phyloP scores from a whole-genome alignment of 2,113 vertebrate genomes.

The Charadrius vociferus region DNA sequence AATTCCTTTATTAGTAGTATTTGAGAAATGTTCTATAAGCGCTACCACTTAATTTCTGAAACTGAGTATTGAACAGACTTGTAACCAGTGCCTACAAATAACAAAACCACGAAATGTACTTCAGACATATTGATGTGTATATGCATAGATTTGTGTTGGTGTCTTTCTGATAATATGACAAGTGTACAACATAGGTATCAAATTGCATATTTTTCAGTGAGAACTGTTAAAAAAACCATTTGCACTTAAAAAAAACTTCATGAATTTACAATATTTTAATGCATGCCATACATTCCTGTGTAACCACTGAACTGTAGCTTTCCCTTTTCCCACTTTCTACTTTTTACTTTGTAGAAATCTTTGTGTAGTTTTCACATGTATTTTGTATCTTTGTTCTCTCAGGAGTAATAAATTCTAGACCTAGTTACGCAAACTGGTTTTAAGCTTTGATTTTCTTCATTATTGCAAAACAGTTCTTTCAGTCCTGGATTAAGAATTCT shows the following conservation, averaged over 20 bases:
- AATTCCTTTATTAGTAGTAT: constrained; percentile 19
- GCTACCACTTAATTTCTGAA: constrained; percentile 47
- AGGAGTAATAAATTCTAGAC: constrained; percentile 78
- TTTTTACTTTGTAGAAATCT: constrained; percentile 68
- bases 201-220: constrained; percentile 50
- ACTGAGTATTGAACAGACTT: constrained; percentile 38
- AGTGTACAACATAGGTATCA: constrained; percentile 56
- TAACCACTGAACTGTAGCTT: constrained; percentile 71
- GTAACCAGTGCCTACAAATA: constrained; percentile 21
- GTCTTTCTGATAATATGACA: constrained; percentile 12
- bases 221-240: constrained; percentile 39
- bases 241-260: constrained; percentile 64
- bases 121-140: neutral
- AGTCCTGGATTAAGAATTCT: constrained; percentile 1
- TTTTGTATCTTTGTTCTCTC: constrained; percentile 72
- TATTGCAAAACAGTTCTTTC: neutral
- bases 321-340: constrained; percentile 61
- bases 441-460: constrained; percentile 64
- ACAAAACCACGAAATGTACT: constrained; percentile 12
- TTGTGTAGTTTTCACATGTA: constrained; percentile 63
- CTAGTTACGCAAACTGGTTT: constrained; percentile 58
- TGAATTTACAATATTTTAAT: constrained; percentile 65
- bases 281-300: constrained; percentile 67
- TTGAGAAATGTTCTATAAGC: constrained; percentile 53
- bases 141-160: constrained; percentile 29